These are phyloP conservation scores for Lepidochrysops patricia DNA, from an alignment of 2,888 invertebrate genomes.

Conservation along the genomic window DNA sequence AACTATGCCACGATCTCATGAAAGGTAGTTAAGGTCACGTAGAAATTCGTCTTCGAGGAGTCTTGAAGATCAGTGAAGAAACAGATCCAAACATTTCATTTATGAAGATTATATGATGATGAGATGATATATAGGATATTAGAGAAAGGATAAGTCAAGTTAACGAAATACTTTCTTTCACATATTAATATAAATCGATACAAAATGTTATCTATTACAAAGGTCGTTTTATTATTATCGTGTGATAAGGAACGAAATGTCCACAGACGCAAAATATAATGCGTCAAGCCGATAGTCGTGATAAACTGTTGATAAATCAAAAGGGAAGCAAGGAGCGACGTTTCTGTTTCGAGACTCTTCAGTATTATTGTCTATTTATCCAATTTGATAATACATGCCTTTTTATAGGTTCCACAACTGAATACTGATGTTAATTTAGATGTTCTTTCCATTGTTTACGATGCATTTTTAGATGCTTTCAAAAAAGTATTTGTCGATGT, in stretches of 20 bases:
- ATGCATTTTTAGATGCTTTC: too few species aligned
- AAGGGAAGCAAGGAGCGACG: not conserved
- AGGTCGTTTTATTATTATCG: slow-evolving; percentile 43
- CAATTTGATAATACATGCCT: too few species aligned
- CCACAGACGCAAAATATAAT: slow-evolving; percentile 12
- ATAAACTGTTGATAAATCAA: slow-evolving; percentile 9
- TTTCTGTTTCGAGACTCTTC: not conserved
- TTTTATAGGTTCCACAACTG: too few species aligned
- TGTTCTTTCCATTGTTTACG: too few species aligned
- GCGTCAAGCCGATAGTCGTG: slow-evolving; percentile 11
- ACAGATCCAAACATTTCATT: too few species aligned
- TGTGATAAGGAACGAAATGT: slow-evolving; percentile 34
- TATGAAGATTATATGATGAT: too few species aligned
- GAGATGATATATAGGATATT: not conserved
- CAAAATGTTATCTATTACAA: slow-evolving; percentile 16
- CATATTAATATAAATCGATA: not conserved
- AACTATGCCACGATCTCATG: not conserved
- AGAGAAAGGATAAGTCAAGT: not conserved
- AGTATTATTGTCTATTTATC: too few species aligned
- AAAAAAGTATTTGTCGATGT: too few species aligned
- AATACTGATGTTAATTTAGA: too few species aligned
- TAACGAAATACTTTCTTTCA: not conserved
- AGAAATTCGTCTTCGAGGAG: not conserved
- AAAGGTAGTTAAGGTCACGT: not conserved
- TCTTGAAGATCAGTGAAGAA: not conserved